Conservation (phyloP, 2,113 vertebrate genomes). For the Oenanthe melanoleuca region DNA sequence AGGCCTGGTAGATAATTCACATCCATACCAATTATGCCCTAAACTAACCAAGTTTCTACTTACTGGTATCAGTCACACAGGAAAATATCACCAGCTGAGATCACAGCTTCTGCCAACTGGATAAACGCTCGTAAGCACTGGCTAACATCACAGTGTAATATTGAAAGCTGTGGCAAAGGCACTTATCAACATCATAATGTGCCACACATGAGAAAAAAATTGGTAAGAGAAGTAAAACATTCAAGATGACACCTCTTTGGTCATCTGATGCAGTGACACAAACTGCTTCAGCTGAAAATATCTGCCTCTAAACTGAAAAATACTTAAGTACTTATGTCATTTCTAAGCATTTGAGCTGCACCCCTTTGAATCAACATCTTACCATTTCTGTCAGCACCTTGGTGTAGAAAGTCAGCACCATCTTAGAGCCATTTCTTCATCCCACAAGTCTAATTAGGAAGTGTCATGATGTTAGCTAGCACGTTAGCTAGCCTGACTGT, state of each 20-base stretch:
- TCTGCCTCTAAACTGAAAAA: neutral
- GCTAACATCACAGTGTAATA: neutral
- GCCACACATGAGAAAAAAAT: neutral
- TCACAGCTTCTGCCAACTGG: neutral
- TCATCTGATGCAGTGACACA: neutral
- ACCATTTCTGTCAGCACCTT: neutral
- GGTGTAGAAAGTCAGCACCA: neutral
- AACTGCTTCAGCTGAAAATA: neutral
- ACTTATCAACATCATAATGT: neutral
- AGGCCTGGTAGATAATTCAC: neutral
- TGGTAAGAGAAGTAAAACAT: neutral
- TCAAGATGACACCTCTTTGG: neutral
- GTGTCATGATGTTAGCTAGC: neutral
- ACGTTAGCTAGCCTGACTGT: neutral
- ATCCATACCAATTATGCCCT: neutral
- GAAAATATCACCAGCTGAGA: neutral
- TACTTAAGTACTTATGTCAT: neutral
- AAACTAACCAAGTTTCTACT: neutral
- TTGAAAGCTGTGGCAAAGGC: neutral
- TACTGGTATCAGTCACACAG: neutral
- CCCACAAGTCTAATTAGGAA: conserved; percentile 31
- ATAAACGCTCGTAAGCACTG: neutral
- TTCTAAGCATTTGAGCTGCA: neutral
- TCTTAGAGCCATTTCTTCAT: conserved; percentile 27
- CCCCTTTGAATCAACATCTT: neutral